These are phyloP conservation scores for Bufo gargarizans DNA, from an alignment of 2,113 vertebrate genomes.

Conservation along the genomic window DNA sequence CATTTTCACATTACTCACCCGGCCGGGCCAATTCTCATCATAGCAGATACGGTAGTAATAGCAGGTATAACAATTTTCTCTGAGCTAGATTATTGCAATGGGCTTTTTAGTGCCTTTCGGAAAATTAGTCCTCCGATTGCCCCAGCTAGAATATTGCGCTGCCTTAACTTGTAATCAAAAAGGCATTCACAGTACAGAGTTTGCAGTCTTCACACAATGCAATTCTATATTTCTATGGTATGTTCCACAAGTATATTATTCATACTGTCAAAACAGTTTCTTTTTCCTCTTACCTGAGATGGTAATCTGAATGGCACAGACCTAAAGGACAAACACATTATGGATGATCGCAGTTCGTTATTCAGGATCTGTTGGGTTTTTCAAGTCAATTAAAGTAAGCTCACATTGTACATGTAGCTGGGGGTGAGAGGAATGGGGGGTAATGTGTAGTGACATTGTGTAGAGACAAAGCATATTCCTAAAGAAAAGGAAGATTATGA, in stretches of 20 bases:
- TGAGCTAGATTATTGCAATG: conserved; percentile 57
- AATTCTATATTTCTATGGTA: not conserved
- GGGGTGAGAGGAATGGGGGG: not conserved
- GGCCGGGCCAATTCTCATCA: conserved; percentile 42
- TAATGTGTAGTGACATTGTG: conserved; percentile 6
- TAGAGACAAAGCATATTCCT: not conserved
- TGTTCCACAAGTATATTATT: not conserved
- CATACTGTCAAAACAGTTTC: not conserved
- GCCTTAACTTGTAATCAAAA: conserved; percentile 34
- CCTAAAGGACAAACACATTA: not conserved
- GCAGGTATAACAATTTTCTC: conserved; percentile 56
- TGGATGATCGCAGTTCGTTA: not conserved
- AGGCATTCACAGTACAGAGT: not conserved
- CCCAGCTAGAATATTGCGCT: conserved; percentile 13
- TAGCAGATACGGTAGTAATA: conserved; percentile 49
- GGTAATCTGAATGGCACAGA: conserved; percentile 11
- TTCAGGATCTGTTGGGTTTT: conserved; percentile 7
- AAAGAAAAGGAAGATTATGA: not conserved
- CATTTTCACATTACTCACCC: conserved; percentile 55
- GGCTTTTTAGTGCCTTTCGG: conserved; percentile 48
- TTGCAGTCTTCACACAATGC: conserved; percentile 9
- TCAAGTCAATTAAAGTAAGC: not conserved
- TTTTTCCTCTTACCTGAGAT: not conserved
- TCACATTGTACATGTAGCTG: not conserved
- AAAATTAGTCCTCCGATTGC: conserved; percentile 52